Percentiles rank a stretch among this genome's conserved stretches.
These are phyloP conservation scores for Drosophila biarmipes DNA, from an alignment of 1,140 invertebrate species.

Conservation along the genomic window DNA sequence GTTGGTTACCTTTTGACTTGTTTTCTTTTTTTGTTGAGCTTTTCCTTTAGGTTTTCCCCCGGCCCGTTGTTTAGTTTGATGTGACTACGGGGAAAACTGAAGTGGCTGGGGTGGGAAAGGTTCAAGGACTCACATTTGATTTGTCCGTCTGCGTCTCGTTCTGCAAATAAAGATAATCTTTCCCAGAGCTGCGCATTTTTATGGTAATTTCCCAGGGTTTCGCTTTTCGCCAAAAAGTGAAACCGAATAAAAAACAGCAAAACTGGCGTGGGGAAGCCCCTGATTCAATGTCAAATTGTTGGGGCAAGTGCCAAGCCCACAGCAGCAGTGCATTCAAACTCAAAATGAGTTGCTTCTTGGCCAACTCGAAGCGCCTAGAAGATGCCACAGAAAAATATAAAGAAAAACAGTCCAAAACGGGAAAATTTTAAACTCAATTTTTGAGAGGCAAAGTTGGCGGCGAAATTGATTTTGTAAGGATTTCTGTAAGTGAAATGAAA, in stretches of 20 bases:
- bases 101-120: constrained; percentile 25
- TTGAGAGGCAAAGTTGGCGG: constrained; percentile 4
- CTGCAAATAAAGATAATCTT: constrained; percentile 78
- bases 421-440: constrained; percentile 15
- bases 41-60: constrained; percentile 26
- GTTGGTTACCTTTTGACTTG: constrained; percentile 42
- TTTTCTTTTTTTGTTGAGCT: constrained; percentile 16
- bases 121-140: constrained; percentile 73
- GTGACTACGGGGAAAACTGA: constrained; percentile 49
- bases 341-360: constrained; percentile 30
- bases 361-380: constrained; percentile 10
- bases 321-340: constrained; percentile 29
- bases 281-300: constrained; percentile 61
- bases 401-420: not conserved
- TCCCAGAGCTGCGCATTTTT: constrained; percentile 72
- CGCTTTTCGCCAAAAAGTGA: constrained; percentile 30
- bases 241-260: constrained; percentile 33
- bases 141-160: constrained; percentile 37
- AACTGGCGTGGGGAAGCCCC: constrained; percentile 31
- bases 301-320: constrained; percentile 25
- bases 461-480: constrained; percentile 34
- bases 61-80: constrained; percentile 52
- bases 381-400: constrained; percentile 7
- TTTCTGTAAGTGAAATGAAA: constrained; percentile 13
- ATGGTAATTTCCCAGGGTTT: constrained; percentile 66